Evolutionary conservation across 2,888 invertebrate species (phyloP).

Genomic region (Litoditis marina): DNA sequence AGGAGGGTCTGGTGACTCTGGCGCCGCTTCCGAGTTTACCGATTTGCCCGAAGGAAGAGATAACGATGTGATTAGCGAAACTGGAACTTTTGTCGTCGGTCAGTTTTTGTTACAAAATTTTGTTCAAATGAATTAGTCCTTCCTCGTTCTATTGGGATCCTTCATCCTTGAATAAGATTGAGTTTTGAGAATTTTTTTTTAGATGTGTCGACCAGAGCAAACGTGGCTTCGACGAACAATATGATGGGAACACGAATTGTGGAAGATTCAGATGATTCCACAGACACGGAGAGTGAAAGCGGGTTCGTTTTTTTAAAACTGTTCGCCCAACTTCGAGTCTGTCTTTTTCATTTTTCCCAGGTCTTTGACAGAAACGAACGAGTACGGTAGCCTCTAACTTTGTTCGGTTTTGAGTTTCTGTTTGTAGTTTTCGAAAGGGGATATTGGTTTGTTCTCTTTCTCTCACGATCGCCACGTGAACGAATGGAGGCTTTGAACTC

Average conservation of each 20-base stretch:
- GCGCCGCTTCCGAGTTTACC: not conserved
- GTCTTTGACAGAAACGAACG: no score
- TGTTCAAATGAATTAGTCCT: not conserved
- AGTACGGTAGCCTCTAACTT: no score
- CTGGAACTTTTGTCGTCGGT: conserved; percentile 45
- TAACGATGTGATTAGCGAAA: conserved; percentile 37
- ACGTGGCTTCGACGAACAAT: conserved; percentile 12
- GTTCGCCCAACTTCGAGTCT: no score
- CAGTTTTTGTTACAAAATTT: not conserved
- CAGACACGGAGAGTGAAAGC: conserved; percentile 33
- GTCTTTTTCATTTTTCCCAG: no score
- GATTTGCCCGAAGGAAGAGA: conserved; percentile 21
- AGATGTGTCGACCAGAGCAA: conserved; percentile 30
- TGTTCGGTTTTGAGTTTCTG: no score
- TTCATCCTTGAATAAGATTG: not conserved
- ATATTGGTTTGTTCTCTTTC: no score
- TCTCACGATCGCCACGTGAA: no score
- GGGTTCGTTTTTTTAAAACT: no score
- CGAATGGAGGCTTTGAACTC: no score
- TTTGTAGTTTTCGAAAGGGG: no score
- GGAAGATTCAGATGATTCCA: conserved; percentile 33
- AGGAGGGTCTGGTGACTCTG: conserved; percentile 5
- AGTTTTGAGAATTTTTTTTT: not conserved
- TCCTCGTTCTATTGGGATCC: not conserved
- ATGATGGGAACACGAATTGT: conserved; percentile 27